Percentiles rank a stretch among this genome's conserved stretches.
Conservation (phyloP, 2,888 invertebrate genomes). For the Pseudococcus jackbeardsleyi region DNA sequence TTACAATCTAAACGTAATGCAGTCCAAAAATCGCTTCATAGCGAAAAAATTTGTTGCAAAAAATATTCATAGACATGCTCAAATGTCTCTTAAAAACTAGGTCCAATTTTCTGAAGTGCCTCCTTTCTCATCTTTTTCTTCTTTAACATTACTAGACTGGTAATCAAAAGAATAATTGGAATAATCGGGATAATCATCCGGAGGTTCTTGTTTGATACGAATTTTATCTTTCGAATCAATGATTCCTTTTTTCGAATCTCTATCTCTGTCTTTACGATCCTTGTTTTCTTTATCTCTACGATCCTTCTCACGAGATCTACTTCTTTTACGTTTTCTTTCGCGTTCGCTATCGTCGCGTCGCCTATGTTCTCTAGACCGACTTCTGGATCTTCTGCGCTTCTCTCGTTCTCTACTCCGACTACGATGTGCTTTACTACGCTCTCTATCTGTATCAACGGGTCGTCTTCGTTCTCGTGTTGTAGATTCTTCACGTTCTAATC, state of each 20-base stretch:
- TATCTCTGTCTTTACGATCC: conserved; percentile 72
- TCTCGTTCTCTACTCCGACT: conserved; percentile 68
- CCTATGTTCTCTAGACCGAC: conserved; percentile 72
- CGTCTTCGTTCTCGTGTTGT: conserved; percentile 68
- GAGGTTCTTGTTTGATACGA: conserved; percentile 87
- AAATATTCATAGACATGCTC: background rate
- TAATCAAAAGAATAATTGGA: conserved; percentile 50
- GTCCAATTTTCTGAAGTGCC: conserved; percentile 31
- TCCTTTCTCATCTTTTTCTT: conserved; percentile 59
- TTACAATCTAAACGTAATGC: background rate
- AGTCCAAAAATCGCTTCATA: background rate
- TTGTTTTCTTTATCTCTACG: conserved; percentile 71
- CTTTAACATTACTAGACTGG: conserved; percentile 30
- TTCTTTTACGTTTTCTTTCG: conserved; percentile 76
- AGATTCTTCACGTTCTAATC: conserved; percentile 73
- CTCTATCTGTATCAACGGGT: conserved; percentile 50
- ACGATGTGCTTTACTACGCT: conserved; percentile 67
- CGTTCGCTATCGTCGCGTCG: conserved; percentile 72
- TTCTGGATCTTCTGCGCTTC: conserved; percentile 74
- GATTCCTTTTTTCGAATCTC: conserved; percentile 71
- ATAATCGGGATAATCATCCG: conserved; percentile 75
- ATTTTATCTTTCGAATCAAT: conserved; percentile 78
- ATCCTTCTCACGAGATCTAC: conserved; percentile 72
- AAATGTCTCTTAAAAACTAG: background rate
- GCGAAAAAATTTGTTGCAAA: conserved; percentile 15